Evolutionary conservation across 2,797 vertebrate species (phyloP).

Genomic region (Pantherophis alleghaniensis): DNA sequence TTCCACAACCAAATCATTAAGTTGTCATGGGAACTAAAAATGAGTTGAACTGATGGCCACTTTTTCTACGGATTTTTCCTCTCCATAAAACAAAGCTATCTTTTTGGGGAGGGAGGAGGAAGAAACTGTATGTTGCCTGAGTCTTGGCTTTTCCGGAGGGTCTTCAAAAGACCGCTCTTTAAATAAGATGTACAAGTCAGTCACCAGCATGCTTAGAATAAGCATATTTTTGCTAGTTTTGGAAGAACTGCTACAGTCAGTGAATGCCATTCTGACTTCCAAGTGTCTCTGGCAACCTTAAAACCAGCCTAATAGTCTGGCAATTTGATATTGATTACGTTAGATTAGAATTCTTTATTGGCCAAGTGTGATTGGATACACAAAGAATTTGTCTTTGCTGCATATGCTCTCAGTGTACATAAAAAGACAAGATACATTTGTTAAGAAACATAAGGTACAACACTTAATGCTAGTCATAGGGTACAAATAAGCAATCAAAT

Average conservation of each 20-base stretch:
- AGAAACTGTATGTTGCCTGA: not conserved
- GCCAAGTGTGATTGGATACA: no score
- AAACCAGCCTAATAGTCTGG: not conserved
- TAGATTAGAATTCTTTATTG: no score
- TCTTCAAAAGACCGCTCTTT: not conserved
- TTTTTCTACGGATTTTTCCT: not conserved
- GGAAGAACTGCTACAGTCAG: not conserved
- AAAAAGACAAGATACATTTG: no score
- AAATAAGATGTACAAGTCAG: not conserved
- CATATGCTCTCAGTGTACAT: no score
- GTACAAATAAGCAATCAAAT: no score
- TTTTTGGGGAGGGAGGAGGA: not conserved
- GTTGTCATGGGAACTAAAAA: not conserved
- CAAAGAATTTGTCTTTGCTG: no score
- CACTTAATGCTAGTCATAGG: no score
- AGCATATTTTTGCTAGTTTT: not conserved
- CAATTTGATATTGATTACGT: not conserved
- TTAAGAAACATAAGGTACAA: no score
- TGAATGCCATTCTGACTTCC: not conserved
- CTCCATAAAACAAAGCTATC: not conserved
- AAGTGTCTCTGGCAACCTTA: not conserved
- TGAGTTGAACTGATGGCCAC: not conserved
- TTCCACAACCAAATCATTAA: not conserved
- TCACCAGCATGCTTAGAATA: not conserved
- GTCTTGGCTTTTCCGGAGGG: not conserved